Evolutionary conservation across 1,140 invertebrate species (phyloP).

Genomic region (Aricia agestis): DNA sequence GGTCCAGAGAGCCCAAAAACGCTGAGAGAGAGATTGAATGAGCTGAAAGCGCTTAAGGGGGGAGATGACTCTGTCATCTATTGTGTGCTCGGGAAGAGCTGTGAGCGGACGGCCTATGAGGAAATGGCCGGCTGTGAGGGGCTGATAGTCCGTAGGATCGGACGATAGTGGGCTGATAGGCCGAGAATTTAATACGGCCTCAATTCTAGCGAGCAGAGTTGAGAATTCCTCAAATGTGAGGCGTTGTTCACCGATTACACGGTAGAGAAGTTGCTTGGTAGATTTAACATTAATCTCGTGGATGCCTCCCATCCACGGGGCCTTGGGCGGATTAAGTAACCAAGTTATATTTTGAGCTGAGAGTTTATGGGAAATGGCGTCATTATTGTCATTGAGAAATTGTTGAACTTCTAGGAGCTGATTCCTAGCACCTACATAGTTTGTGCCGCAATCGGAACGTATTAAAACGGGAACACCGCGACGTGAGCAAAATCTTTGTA

Average conservation of each 20-base stretch:
- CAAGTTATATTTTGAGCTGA: conserved; percentile 26
- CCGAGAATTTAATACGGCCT: neutral
- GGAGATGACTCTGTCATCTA: no score
- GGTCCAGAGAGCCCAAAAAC: no score
- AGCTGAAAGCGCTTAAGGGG: no score
- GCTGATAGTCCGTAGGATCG: no score
- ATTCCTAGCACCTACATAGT: conserved; percentile 46
- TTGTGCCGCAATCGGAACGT: conserved; percentile 55
- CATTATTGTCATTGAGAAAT: conserved; percentile 18
- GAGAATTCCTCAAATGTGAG: conserved; percentile 8
- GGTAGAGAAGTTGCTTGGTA: neutral
- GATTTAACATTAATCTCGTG: neutral
- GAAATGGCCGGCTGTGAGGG: no score
- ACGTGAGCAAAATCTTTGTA: conserved; percentile 56
- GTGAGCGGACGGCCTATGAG: no score
- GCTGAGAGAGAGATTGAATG: no score
- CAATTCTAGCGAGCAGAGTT: neutral
- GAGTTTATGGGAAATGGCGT: conserved; percentile 21
- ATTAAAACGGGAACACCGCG: conserved; percentile 50
- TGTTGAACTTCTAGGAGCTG: conserved; percentile 30
- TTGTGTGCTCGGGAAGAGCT: no score
- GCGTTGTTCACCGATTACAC: neutral
- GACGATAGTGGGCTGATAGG: neutral
- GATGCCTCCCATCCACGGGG: neutral
- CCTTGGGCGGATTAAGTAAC: conserved; percentile 8